These are phyloP conservation scores for Riparia riparia DNA, from an alignment of 2,113 vertebrate species.

Conservation along the genomic window DNA sequence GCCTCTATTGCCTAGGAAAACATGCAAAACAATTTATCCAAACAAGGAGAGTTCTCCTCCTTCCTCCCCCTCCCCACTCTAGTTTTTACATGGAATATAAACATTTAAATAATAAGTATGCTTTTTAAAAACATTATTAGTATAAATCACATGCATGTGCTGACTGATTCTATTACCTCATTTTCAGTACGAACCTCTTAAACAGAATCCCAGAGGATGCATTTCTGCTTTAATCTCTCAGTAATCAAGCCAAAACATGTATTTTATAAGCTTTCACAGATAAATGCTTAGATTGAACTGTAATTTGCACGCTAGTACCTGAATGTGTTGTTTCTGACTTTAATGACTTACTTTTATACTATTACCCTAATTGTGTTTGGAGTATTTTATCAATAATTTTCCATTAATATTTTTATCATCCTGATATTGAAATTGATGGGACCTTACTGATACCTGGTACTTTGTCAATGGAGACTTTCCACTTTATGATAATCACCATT, in stretches of 20 bases:
- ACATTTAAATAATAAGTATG: background rate
- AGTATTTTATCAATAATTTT: background rate
- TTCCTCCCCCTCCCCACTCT: rapidly evolving
- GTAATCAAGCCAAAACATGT: background rate
- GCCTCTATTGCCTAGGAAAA: background rate
- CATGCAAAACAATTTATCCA: background rate
- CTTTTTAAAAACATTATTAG: background rate
- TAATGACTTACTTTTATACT: background rate
- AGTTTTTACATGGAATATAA: background rate
- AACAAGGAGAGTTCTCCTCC: background rate
- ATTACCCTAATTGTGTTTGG: background rate
- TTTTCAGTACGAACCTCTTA: background rate
- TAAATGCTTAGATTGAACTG: background rate
- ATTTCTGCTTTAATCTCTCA: background rate
- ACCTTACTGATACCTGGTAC: background rate
- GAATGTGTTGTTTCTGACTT: background rate
- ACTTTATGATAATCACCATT: background rate
- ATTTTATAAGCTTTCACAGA: background rate
- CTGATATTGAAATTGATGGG: background rate
- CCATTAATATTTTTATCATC: background rate
- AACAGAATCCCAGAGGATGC: background rate
- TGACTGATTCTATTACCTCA: background rate
- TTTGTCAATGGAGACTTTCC: background rate
- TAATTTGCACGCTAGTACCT: background rate
- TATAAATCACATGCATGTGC: background rate